Evolutionary conservation across 2,888 invertebrate species (phyloP).

Genomic region (Ectemnius lituratus): DNA sequence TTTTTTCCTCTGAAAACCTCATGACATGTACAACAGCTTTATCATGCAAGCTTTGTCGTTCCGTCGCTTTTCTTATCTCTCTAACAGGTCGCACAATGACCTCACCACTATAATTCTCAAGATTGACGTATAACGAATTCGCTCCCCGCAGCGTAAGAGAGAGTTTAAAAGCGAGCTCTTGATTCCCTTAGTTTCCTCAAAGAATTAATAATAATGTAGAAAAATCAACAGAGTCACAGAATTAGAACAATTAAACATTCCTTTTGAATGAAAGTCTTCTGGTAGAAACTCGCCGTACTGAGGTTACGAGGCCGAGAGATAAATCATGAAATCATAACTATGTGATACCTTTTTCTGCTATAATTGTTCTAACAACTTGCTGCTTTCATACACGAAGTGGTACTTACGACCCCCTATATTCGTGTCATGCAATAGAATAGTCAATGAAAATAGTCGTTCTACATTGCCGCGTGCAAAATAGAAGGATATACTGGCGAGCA

Average conservation of each 20-base stretch:
- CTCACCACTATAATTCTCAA: slow-evolving; percentile 10
- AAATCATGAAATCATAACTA: too few relatives aligned
- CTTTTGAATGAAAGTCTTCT: too few relatives aligned
- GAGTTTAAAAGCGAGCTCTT: too few relatives aligned
- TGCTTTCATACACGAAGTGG: slow-evolving; percentile 24
- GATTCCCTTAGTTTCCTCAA: too few relatives aligned
- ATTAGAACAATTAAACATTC: too few relatives aligned
- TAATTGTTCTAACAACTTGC: slow-evolving; percentile 29
- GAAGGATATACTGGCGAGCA: not conserved
- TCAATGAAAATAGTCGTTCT: slow-evolving; percentile 35
- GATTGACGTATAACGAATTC: slow-evolving; percentile 23
- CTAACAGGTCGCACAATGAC: slow-evolving; percentile 8
- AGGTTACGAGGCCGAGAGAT: not conserved
- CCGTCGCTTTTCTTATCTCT: slow-evolving; percentile 1
- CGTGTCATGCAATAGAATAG: slow-evolving; percentile 25
- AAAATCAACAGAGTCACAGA: too few relatives aligned
- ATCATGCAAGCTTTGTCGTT: not conserved
- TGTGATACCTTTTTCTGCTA: slow-evolving; percentile 23
- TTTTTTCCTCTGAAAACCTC: not conserved
- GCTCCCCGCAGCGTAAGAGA: slow-evolving; percentile 7
- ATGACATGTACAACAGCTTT: not conserved
- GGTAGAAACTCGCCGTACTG: not conserved
- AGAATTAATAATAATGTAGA: too few relatives aligned
- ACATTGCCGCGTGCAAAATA: slow-evolving; percentile 20
- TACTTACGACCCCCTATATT: slow-evolving; percentile 28